A percentile compares a stretch with the other conserved stretches of the same genome.
phyloP scores from a whole-genome alignment of 1,140 invertebrate genomes.

The Cataglyphis hispanica region DNA sequence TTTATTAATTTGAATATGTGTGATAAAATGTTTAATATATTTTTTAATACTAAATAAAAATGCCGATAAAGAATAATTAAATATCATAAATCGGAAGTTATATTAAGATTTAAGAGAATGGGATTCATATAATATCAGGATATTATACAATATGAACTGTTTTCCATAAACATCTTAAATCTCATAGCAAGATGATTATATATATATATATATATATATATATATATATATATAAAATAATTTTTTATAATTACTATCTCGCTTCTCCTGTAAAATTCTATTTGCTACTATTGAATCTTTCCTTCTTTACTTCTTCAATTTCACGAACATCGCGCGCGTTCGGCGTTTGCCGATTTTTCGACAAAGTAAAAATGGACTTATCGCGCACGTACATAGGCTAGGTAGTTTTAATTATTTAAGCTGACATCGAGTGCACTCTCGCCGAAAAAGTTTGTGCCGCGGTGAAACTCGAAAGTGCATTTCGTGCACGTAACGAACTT shows the following conservation, averaged over 20 bases:
- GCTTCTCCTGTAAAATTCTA: not conserved
- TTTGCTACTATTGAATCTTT: no score
- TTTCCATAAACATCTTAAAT: not conserved
- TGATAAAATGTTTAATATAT: not conserved
- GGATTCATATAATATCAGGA: not conserved
- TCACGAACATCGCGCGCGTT: not conserved
- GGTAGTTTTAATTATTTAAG: slow-evolving; percentile 69
- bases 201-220: no score
- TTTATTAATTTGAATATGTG: slow-evolving; percentile 19
- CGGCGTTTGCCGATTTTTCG: not conserved
- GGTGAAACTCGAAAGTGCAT: slow-evolving; percentile 69
- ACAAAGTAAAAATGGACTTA: not conserved
- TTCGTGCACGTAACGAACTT: slow-evolving; percentile 72
- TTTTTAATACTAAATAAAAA: not conserved
- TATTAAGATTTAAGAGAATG: not conserved
- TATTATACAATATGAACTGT: slow-evolving; percentile 7
- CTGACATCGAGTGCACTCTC: slow-evolving; percentile 56
- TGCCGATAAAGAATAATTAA: not conserved
- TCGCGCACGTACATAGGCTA: slow-evolving; percentile 3
- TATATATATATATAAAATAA: no score
- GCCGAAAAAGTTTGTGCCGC: slow-evolving; percentile 58
- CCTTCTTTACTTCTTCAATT: not conserved
- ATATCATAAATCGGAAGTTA: not conserved
- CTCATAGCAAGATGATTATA: not conserved
- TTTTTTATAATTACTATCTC: not conserved